A percentile compares a stretch with the other conserved stretches of the same genome.
Conservation (phyloP, 2,888 invertebrate genomes). For the Cantharis nigra region DNA sequence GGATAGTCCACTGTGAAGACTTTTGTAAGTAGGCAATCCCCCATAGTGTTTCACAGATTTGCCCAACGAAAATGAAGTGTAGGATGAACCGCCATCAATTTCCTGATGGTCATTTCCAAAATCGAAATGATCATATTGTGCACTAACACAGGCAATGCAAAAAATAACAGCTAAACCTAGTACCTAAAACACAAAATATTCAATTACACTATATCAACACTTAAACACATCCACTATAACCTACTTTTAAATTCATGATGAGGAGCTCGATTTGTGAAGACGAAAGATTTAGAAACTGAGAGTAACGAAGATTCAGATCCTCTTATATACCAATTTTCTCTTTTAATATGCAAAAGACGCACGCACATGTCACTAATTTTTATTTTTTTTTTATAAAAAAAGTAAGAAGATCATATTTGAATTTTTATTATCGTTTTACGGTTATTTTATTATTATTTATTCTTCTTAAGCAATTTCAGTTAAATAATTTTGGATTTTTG, state of each 20-base stretch:
- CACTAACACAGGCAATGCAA: background rate
- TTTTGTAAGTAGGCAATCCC: background rate
- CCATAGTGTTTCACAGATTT: background rate
- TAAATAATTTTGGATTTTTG: background rate
- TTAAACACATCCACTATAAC: background rate
- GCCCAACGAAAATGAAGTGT: background rate
- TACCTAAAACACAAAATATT: background rate
- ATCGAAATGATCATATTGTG: background rate
- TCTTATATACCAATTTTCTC: conserved; percentile 2
- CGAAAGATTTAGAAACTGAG: background rate
- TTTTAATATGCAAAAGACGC: background rate
- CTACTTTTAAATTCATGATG: background rate
- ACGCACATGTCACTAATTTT: background rate
- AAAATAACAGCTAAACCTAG: background rate
- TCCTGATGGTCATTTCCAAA: background rate
- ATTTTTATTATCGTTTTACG: background rate
- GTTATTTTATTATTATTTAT: background rate
- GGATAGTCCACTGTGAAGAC: background rate
- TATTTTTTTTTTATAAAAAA: background rate
- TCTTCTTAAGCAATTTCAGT: background rate
- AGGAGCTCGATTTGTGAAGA: background rate
- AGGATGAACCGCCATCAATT: background rate
- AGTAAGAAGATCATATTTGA: background rate
- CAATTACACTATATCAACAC: background rate
- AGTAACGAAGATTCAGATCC: background rate